Percentiles rank a stretch among this genome's conserved stretches.
These are phyloP conservation scores for Nesometra sesokonis DNA, from an alignment of 35 echinoderm and acorn worm genomes.

Conservation along the genomic window DNA sequence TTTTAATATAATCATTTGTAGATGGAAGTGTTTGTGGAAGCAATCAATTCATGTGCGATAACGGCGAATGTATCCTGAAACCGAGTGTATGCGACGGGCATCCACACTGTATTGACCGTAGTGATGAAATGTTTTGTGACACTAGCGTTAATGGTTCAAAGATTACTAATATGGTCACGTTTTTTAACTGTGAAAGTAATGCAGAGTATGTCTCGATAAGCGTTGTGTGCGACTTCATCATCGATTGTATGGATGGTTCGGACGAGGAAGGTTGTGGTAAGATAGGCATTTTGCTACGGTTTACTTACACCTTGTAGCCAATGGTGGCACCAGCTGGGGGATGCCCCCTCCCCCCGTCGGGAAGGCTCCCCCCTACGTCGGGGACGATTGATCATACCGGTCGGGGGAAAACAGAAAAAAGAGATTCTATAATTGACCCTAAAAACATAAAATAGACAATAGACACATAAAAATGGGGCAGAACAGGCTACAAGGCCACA, in stretches of 20 bases:
- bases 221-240: neutral
- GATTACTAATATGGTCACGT: neutral
- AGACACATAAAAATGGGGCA: too few relatives aligned
- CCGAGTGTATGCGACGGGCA: neutral
- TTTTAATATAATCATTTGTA: neutral
- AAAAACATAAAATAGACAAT: too few relatives aligned
- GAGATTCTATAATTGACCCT: too few relatives aligned
- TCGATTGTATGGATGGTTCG: neutral
- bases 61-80: neutral
- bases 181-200: neutral
- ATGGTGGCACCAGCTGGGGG: too few relatives aligned
- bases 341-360: too few relatives aligned
- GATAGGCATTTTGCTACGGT: neutral
- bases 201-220: neutral
- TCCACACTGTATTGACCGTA: neutral
- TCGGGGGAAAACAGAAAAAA: too few relatives aligned
- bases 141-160: neutral
- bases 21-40: neutral
- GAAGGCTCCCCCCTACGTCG: too few relatives aligned
- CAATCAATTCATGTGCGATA: neutral
- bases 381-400: too few relatives aligned
- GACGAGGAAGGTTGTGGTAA: neutral
- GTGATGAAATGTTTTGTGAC: neutral
- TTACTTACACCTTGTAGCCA: too few relatives aligned
- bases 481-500: too few relatives aligned